Evolutionary conservation across 2,113 vertebrate genomes (phyloP), one percentile per base, ranked within the genome.

Genomic region (Etheostoma spectabile): DNA sequence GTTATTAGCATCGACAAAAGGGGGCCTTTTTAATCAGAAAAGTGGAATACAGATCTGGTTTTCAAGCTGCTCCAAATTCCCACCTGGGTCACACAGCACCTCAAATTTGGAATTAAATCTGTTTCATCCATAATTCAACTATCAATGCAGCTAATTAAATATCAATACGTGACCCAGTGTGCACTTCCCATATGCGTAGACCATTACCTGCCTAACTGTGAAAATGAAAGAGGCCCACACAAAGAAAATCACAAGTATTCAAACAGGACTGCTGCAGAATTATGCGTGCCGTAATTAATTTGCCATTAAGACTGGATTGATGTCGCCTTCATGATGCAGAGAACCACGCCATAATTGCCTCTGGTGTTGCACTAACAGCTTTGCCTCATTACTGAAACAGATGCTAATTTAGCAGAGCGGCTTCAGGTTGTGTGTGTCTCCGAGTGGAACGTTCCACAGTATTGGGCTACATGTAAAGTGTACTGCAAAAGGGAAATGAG

Each of bases 281-380:
- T 90, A 91, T 92, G 91, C 82, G 21, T 53, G 72, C 79, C 82
- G 73, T 91, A 94, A 95, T 94, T 94, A 93, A 94, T 95, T 94
- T 93, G 52, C 92, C 89, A 94, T 94, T 93, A 92, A 84, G 82
- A 38, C 55, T 80, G 92, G 87, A 93, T 91, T 90, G 90, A 94
- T 92, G 89, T 90, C 24, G 66, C 83, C 87, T 87, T 88, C 65
- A 66, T 77, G 72, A 90, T 84, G 80, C 90, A 82, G 80, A 94
- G 89, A 89, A 75, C 79, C 83, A 88, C 81, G 70, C 80, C 74
- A 86, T 93, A 92, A 94, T 93, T 94, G 92, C 80, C 86, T 81
- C 89, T 80, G 57, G 85, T 90, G 86, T 92, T 92, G 80, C 86
- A 83, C 88, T 92, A 77, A 62, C 85, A 75, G 72, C 74, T 78